These are phyloP conservation scores for Lasaia peninsularis DNA, from an alignment of 1,140 invertebrate species.

Conservation along the genomic window DNA sequence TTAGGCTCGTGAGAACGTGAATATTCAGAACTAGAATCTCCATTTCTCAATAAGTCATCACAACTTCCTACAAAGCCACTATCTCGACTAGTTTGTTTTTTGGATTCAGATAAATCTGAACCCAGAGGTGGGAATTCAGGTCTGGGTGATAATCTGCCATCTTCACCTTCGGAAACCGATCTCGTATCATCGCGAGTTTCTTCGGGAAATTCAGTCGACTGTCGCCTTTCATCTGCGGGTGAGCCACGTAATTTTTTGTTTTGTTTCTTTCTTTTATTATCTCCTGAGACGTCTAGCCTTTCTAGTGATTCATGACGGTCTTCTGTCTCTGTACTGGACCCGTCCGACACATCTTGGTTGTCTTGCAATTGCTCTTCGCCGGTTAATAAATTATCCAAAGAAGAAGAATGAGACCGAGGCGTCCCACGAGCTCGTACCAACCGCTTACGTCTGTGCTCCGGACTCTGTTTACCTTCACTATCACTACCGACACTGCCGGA, in stretches of 20 bases:
- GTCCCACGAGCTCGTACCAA: constrained; percentile 88
- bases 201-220: constrained; percentile 65
- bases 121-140: constrained; percentile 78
- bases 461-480: constrained; percentile 90
- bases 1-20: constrained; percentile 73
- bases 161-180: constrained; percentile 80
- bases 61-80: constrained; percentile 93
- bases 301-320: constrained; percentile 85
- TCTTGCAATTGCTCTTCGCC: constrained; percentile 77
- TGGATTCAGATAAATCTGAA: constrained; percentile 75
- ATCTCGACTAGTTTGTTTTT: constrained; percentile 89
- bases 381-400: constrained; percentile 85
- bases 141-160: constrained; percentile 81
- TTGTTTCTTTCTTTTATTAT: constrained; percentile 89
- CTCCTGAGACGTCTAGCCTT: constrained; percentile 85
- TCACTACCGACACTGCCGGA: constrained; percentile 90
- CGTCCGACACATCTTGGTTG: constrained; percentile 80
- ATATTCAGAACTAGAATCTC: constrained; percentile 77
- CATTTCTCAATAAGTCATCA: constrained; percentile 87
- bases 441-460: constrained; percentile 88
- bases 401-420: constrained; percentile 87
- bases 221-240: constrained; percentile 75
- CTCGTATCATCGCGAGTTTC: constrained; percentile 79
- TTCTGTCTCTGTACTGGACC: constrained; percentile 87
- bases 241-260: constrained; percentile 80